These are phyloP conservation scores for Chauna torquata DNA, from an alignment of 2,113 vertebrate species.

Conservation along the genomic window DNA sequence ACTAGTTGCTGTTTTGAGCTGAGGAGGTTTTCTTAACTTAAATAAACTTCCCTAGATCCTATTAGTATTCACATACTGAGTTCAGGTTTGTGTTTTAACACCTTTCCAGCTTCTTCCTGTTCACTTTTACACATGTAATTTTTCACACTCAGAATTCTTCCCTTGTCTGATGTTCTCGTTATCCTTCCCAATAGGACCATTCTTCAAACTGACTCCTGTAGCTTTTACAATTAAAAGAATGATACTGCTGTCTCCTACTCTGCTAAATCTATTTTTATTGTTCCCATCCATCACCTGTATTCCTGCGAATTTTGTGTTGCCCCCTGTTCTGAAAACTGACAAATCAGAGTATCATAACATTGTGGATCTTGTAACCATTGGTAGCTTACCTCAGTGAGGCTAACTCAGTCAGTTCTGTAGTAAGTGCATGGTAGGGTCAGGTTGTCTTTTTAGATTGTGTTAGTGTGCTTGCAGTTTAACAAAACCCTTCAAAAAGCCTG, in stretches of 20 bases:
- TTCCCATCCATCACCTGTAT: background rate
- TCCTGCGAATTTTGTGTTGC: background rate
- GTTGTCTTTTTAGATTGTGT: background rate
- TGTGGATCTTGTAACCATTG: background rate
- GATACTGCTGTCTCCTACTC: background rate
- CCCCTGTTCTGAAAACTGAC: background rate
- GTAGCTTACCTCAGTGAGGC: background rate
- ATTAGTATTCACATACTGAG: background rate
- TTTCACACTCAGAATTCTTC: background rate
- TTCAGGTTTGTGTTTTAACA: background rate
- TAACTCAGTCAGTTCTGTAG: background rate
- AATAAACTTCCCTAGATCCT: background rate
- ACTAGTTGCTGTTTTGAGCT: background rate
- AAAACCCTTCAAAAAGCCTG: background rate
- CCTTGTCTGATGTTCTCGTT: background rate
- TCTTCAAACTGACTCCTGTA: background rate
- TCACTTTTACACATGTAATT: background rate
- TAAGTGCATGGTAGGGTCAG: background rate
- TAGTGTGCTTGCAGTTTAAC: rapidly evolving
- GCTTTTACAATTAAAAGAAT: background rate
- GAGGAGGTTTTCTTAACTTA: background rate
- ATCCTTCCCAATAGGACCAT: background rate
- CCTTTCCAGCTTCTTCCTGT: background rate
- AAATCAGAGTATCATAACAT: background rate
- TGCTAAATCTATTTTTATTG: background rate